Conservation (phyloP, 2,888 invertebrate genomes). For the Oligia fasciuncula region DNA sequence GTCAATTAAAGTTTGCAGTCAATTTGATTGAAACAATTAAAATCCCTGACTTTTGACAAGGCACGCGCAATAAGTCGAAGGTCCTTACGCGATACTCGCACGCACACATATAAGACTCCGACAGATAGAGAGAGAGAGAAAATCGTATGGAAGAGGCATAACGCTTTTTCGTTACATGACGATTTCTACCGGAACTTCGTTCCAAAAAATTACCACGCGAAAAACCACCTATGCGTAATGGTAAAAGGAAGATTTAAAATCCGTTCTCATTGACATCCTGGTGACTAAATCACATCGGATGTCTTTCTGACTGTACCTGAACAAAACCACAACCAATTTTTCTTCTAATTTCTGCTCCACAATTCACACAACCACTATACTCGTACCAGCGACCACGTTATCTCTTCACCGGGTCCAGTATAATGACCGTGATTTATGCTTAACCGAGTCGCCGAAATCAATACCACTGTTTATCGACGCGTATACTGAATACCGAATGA, state of each 20-base stretch:
- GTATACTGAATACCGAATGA: constrained; percentile 56
- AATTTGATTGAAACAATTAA: not conserved
- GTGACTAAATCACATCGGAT: not conserved
- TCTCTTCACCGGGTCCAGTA: constrained; percentile 37
- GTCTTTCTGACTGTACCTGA: not conserved
- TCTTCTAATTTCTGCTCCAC: not conserved
- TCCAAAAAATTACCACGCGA: not conserved
- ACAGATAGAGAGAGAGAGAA: not conserved
- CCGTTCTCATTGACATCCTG: not conserved
- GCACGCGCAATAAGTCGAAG: not conserved
- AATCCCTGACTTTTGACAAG: not conserved
- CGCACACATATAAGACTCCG: not conserved
- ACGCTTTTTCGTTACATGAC: not conserved
- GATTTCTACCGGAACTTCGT: not conserved
- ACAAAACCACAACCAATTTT: not conserved
- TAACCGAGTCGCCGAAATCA: constrained; percentile 51
- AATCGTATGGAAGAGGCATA: not conserved
- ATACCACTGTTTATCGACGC: constrained; percentile 54
- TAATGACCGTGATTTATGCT: constrained; percentile 62
- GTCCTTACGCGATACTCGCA: not conserved
- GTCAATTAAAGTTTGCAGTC: not conserved
- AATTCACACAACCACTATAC: constrained; percentile 8
- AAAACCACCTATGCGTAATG: not conserved
- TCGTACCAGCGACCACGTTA: constrained; percentile 22
- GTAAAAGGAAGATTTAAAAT: not conserved